These are phyloP conservation scores for Dugesia japonica DNA, from an alignment of 2,888 invertebrate genomes.

Conservation along the genomic window DNA sequence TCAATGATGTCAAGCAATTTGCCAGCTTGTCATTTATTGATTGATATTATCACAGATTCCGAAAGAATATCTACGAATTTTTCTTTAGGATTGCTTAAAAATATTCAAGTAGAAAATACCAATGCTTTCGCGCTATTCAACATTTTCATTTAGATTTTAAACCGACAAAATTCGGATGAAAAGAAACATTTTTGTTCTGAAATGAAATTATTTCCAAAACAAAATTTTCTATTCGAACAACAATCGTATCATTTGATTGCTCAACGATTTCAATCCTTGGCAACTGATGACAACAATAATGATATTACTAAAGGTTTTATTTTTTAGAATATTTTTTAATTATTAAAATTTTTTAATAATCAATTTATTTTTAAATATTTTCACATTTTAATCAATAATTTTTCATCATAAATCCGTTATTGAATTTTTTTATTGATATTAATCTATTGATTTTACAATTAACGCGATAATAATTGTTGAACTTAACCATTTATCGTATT, in stretches of 20 bases:
- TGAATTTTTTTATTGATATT: too few relatives aligned
- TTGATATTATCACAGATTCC: background rate
- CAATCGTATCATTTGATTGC: background rate
- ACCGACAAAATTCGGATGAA: background rate
- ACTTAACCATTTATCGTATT: too few relatives aligned
- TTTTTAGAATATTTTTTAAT: too few relatives aligned
- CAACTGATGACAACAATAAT: background rate
- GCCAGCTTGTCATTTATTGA: background rate
- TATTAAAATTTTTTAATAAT: too few relatives aligned
- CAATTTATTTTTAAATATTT: too few relatives aligned
- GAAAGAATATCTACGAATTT: background rate
- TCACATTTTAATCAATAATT: too few relatives aligned
- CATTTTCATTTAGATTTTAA: background rate
- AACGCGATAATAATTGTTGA: too few relatives aligned
- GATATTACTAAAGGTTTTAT: background rate
- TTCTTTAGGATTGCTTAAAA: background rate
- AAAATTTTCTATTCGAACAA: background rate
- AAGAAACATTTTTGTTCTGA: background rate
- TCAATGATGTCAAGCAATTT: background rate
- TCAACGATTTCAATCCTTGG: background rate
- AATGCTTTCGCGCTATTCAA: too few relatives aligned
- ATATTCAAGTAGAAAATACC: background rate
- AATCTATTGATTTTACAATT: too few relatives aligned
- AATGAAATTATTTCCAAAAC: background rate
- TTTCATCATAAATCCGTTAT: too few relatives aligned